Evolutionary conservation across 2,888 invertebrate genomes (phyloP), one percentile per base, ranked within the genome.

Genomic region (Hypomecis punctinalis): DNA sequence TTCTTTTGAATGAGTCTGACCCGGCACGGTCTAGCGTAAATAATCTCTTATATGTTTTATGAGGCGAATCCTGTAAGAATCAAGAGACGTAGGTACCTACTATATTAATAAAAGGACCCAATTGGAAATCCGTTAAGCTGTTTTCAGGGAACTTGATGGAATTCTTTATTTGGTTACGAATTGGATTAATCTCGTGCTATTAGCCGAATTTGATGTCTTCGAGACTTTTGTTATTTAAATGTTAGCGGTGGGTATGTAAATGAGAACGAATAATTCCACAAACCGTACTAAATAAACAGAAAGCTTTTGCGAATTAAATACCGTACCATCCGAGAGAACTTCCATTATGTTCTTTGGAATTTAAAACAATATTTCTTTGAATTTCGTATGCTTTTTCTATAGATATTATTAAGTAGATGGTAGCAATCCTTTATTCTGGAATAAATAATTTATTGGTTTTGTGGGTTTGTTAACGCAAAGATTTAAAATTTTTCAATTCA

Each of bases 31-130:
- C 35, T 35, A 35, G n/a, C 5, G 6, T 35, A 7, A 48, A 48
- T 48, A 10, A 48, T n/a, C 35, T 48, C 6, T 48, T 61, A 57
- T 61, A 63, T 61, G 56, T 69, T 71, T 69, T 71, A 70, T 61
- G 61, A 69, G 64, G 39, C 47, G 47, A 63, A 67, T 68, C 63
- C 60, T 53, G 51, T 8, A 60, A 54, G 46, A 65, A 62, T 62
- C 33, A 45, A 39, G 53, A 61, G 45, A 48, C 8, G 52, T 3
- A 23, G 23, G 23, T 49, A 52, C 40, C 47, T 48, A 48, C 47
- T 47, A 36, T 53, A 57, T n/a, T 53, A 53, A 61, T 57, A 52
- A 63, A 63, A 46, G 45, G 51, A 64, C 33, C 42, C 40, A 51
- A 61, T 62, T 56, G 51, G 58, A 52, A 64, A 62, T 37, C 49